These are phyloP conservation scores for Euwallacea similis DNA, from an alignment of 1,140 invertebrate species.

Conservation along the genomic window DNA sequence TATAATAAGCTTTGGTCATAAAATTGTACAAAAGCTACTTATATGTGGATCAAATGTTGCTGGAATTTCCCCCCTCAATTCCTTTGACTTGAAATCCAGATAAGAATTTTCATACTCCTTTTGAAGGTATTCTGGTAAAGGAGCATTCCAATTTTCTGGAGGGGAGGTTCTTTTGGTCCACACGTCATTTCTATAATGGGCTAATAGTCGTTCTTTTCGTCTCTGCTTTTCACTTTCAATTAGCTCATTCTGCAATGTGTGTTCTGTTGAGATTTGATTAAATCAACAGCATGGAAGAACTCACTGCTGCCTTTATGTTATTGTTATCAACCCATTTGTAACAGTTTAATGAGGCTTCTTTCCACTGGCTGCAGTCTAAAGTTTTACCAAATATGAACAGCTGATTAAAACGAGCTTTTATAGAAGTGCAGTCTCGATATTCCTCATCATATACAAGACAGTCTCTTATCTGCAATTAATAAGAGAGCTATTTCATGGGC, in stretches of 20 bases:
- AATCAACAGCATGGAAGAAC: constrained; percentile 35
- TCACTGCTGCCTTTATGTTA: constrained; percentile 68
- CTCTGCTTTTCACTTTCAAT: constrained; percentile 72
- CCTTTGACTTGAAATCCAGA: constrained; percentile 64
- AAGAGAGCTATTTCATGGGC: neutral
- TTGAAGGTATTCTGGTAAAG: constrained; percentile 72
- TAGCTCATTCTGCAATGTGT: constrained; percentile 62
- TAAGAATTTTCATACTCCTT: constrained; percentile 68
- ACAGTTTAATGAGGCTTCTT: constrained; percentile 75
- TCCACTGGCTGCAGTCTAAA: constrained; percentile 76
- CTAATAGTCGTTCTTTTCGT: constrained; percentile 61
- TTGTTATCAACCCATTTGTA: constrained; percentile 64
- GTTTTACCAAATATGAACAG: constrained; percentile 77
- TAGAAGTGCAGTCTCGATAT: constrained; percentile 74
- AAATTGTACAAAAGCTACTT: constrained; percentile 39
- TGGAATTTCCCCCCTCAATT: constrained; percentile 59
- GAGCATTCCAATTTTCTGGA: constrained; percentile 76
- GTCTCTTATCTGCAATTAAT: constrained; percentile 63
- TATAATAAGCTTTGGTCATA: constrained; percentile 13
- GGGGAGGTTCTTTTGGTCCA: constrained; percentile 77
- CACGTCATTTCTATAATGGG: constrained; percentile 72
- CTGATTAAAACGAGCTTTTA: constrained; percentile 79
- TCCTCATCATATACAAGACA: constrained; percentile 77
- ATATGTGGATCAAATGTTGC: constrained; percentile 40
- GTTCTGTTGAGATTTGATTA: neutral